Evolutionary conservation across 1,140 invertebrate species (phyloP).

Genomic region (Odontomachus brunneus): DNA sequence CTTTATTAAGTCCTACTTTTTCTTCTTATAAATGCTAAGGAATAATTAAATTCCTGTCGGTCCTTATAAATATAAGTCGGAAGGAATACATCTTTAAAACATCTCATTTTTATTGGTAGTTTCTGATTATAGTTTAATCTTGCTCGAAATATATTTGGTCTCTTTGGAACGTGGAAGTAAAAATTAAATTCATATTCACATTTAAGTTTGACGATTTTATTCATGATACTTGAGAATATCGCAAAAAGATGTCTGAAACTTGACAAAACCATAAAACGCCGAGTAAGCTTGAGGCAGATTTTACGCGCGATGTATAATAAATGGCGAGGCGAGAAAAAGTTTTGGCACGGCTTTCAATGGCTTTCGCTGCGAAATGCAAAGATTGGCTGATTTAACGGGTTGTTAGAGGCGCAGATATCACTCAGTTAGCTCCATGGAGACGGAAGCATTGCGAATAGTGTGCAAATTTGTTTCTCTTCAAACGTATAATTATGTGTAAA

Average conservation of each 20-base stretch:
- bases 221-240: background rate
- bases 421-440: background rate
- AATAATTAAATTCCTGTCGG: background rate
- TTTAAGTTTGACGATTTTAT: background rate
- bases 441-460: background rate
- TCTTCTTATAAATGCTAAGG: background rate
- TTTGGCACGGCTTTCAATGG: constrained; percentile 9
- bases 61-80: background rate
- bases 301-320: constrained; percentile 8
- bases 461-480: background rate
- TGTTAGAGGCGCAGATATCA: background rate
- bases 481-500: background rate
- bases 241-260: background rate
- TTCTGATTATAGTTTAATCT: background rate
- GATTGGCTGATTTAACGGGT: constrained; percentile 36
- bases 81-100: background rate
- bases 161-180: background rate
- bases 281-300: constrained; percentile 11
- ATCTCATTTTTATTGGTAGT: background rate
- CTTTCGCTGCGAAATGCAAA: background rate
- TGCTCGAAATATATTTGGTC: background rate
- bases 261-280: constrained; percentile 8
- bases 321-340: background rate
- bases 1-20: background rate
- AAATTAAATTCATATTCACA: background rate